Conservation (phyloP, 2,797 vertebrate species). For the Coregonus suidteri region DNA sequence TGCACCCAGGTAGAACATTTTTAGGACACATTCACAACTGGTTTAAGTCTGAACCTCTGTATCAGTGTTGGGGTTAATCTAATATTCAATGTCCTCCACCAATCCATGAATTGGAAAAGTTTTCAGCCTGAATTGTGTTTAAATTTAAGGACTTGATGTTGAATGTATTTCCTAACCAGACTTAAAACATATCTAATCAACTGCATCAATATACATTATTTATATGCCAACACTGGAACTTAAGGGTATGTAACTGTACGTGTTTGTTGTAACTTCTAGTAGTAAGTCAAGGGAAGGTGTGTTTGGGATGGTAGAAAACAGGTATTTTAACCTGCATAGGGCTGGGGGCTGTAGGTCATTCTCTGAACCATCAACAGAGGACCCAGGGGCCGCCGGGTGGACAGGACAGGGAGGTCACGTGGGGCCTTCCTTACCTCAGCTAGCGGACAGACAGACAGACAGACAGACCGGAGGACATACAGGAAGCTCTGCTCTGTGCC, state of each 20-base stretch:
- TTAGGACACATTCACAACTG: neutral
- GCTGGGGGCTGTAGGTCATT: neutral
- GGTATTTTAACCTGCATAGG: neutral
- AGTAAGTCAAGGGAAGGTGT: neutral
- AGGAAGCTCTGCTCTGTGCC: conserved; percentile 64
- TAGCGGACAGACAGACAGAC: neutral
- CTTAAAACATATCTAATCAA: neutral
- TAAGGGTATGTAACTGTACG: neutral
- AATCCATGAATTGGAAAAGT: neutral
- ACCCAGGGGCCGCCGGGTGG: neutral
- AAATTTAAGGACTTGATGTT: neutral
- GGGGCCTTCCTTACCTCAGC: neutral
- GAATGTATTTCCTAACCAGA: neutral
- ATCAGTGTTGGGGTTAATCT: neutral
- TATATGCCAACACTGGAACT: neutral
- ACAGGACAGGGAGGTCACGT: neutral
- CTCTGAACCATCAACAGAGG: neutral
- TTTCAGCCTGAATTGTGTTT: neutral
- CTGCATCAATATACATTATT: neutral
- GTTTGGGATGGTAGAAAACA: neutral
- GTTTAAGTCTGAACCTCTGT: neutral
- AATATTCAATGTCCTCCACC: neutral
- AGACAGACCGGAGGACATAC: too few relatives aligned
- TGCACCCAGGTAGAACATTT: neutral
- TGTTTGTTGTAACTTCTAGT: neutral